Conservation (phyloP, 2,113 vertebrate species). For the Sinosuthora webbiana region DNA sequence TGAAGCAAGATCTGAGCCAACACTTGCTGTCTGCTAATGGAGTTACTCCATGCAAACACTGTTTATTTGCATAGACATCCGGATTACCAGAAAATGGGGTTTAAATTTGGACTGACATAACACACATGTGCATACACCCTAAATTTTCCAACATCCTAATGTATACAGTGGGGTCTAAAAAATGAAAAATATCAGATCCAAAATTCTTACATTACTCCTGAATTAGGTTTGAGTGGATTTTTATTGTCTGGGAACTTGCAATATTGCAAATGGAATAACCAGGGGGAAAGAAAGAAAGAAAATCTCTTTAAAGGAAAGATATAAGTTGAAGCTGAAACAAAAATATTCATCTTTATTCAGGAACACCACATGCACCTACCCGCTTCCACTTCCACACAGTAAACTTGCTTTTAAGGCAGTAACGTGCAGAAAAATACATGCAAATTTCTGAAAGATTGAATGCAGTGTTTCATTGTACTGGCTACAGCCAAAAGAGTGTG, state of each 20-base stretch:
- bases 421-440: not conserved
- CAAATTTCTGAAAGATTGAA: not conserved
- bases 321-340: not conserved
- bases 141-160: not conserved
- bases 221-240: not conserved
- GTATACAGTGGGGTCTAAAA: not conserved
- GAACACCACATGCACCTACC: not conserved
- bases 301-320: not conserved
- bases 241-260: not conserved
- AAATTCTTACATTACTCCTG: not conserved
- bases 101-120: not conserved
- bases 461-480: not conserved
- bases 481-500: not conserved
- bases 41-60: not conserved
- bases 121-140: rapidly evolving
- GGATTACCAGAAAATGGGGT: not conserved
- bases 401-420: not conserved
- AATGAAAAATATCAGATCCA: not conserved
- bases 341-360: not conserved
- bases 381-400: not conserved
- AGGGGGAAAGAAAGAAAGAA: rapidly evolving
- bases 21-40: not conserved
- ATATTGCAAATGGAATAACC: not conserved
- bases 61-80: not conserved
- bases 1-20: not conserved